Conservation (phyloP, 2,113 vertebrate genomes). For the Brachyhypopomus occidentalis region DNA sequence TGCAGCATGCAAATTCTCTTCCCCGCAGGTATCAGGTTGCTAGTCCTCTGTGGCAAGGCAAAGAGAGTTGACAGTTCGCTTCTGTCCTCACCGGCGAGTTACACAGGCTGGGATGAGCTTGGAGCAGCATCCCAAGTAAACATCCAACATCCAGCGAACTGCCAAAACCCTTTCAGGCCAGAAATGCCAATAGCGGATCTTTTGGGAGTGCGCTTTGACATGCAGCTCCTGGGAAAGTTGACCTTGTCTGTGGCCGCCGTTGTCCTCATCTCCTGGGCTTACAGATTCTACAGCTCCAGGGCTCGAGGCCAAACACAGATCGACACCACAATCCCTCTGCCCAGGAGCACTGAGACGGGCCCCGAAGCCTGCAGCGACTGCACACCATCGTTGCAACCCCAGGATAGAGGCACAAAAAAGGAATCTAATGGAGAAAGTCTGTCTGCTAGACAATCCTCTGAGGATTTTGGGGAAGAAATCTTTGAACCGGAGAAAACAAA, state of each 20-base stretch:
- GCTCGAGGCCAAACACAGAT: neutral
- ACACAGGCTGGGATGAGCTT: slow-evolving; percentile 55
- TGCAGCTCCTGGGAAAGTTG: slow-evolving; percentile 84
- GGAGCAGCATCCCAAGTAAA: slow-evolving; percentile 67
- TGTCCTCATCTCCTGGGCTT: slow-evolving; percentile 80
- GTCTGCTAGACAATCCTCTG: slow-evolving; percentile 28
- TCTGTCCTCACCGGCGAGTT: slow-evolving; percentile 56
- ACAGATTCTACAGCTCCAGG: slow-evolving; percentile 81
- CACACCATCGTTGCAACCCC: slow-evolving; percentile 47
- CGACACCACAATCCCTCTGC: slow-evolving; percentile 10
- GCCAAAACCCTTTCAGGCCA: slow-evolving; percentile 35
- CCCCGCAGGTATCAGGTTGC: slow-evolving; percentile 67
- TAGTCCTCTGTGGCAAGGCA: slow-evolving; percentile 56
- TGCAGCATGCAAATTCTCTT: slow-evolving; percentile 73
- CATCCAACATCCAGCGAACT: slow-evolving; percentile 34
- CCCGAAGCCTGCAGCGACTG: slow-evolving; percentile 57
- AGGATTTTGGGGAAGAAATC: slow-evolving; percentile 33
- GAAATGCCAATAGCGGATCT: slow-evolving; percentile 73
- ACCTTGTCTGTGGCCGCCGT: slow-evolving; percentile 78
- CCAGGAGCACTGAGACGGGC: slow-evolving; percentile 11
- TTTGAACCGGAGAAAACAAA: slow-evolving; percentile 1
- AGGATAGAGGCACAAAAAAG: slow-evolving; percentile 21
- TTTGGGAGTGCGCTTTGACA: slow-evolving; percentile 77
- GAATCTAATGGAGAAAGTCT: slow-evolving; percentile 16
- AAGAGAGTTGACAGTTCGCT: slow-evolving; percentile 66